Percentiles rank a stretch among this genome's conserved stretches.
Evolutionary conservation across 2,113 vertebrate genomes (phyloP).

Genomic region (Pelvicachromis taeniatus): DNA sequence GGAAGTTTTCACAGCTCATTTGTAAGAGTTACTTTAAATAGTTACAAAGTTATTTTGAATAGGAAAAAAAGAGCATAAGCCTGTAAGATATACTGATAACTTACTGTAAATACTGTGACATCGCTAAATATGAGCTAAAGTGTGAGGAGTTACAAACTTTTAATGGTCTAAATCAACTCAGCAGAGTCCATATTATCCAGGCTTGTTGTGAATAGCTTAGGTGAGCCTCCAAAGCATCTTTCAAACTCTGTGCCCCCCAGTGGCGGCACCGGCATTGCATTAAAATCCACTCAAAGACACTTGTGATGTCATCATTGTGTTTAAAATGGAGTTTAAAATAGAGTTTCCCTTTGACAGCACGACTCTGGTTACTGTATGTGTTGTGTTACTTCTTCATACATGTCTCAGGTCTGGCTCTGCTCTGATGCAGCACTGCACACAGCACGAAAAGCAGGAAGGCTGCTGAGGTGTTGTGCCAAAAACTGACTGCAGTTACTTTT

Average conservation of each 20-base stretch:
- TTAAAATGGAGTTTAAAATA: neutral
- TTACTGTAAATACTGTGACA: too few species aligned
- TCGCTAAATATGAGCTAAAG: too few species aligned
- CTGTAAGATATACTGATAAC: too few species aligned
- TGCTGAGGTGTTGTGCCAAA: neutral
- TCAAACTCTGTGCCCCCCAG: neutral
- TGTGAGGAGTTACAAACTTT: too few species aligned
- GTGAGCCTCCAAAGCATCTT: neutral
- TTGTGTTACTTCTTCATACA: neutral
- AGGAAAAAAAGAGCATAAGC: neutral
- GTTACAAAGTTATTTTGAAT: neutral
- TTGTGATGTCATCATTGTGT: neutral
- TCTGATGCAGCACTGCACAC: neutral
- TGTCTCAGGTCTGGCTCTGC: neutral
- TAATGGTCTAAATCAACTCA: too few species aligned
- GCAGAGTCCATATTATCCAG: neutral
- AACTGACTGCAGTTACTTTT: neutral
- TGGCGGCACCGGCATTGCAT: neutral
- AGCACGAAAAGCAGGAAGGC: neutral
- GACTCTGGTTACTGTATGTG: neutral
- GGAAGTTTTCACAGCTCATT: neutral
- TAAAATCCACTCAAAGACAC: neutral
- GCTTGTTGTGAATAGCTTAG: neutral
- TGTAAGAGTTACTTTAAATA: neutral
- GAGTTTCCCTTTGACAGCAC: neutral